phyloP scores from a whole-genome alignment of 2,113 vertebrate genomes.

The Gorsachius goisagi region DNA sequence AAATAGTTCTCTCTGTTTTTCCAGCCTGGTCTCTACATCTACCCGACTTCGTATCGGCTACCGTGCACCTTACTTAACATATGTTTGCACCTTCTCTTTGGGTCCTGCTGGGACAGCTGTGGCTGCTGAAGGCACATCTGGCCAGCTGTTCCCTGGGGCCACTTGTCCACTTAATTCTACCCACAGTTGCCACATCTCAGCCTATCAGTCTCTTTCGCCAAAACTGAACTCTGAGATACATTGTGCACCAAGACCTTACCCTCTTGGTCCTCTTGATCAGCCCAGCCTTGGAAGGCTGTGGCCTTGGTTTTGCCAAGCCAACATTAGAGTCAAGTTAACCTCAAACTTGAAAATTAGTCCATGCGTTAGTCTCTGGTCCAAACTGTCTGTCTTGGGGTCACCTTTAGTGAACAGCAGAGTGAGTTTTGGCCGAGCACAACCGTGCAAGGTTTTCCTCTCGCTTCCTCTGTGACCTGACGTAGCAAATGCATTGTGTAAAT shows the following conservation, averaged over 20 bases:
- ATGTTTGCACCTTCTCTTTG: neutral
- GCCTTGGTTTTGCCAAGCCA: neutral
- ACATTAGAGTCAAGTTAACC: neutral
- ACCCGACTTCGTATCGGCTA: neutral
- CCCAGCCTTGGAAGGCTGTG: neutral
- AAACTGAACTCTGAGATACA: neutral
- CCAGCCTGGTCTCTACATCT: neutral
- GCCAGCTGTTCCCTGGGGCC: neutral
- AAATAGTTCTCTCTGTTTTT: neutral
- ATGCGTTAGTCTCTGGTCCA: neutral
- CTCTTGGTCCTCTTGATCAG: neutral
- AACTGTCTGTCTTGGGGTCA: neutral
- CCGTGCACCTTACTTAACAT: neutral
- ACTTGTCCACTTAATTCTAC: neutral
- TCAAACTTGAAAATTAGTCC: neutral
- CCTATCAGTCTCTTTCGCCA: neutral
- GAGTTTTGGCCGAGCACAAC: neutral
- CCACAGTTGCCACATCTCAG: neutral
- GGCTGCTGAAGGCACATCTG: neutral
- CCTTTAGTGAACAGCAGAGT: neutral
- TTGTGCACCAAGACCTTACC: neutral
- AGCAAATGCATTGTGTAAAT: neutral
- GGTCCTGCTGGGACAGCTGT: neutral
- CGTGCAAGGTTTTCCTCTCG: fast-evolving
- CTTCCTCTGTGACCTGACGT: neutral